Base-by-base conservation (phyloP, 2,888 invertebrate species). In the Gryllus longicercus region DNA sequence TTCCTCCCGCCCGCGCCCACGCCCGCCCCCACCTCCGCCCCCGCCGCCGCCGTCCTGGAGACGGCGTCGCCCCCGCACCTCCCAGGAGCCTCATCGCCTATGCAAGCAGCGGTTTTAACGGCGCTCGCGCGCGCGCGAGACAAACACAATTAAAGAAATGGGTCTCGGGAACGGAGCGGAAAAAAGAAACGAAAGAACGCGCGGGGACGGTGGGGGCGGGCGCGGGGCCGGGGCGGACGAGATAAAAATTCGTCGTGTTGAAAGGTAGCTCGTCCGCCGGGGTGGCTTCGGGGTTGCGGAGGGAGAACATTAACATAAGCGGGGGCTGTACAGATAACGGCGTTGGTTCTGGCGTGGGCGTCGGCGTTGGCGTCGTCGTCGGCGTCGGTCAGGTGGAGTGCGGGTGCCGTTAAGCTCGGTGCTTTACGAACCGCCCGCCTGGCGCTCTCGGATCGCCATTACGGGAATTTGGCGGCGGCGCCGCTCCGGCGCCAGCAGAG, bases 101-200 rank as follows among this genome's bases (percentile, higher is more conserved):
- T 63, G 63, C 63, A 63, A 63, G 63, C 63, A 63, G 63, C 63
- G 63, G 63, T 63, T 63, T 63, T 18, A 63, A 14, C 16, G 63
- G 16, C 63, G 16, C 63, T 8, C 4, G 18, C 63, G 63, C 63
- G 63, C n/a, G 63, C 63, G 63, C n/a, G 63, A 63, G 63, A 63
- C 63, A 63, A 63, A 63, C 63, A 63, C 63, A 63, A 63, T 63
- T 63, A 63, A 63, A 63, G 63, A 63, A 63, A 63, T 63, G 63
- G 63, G 63, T n/a, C n/a, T n/a, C 63, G 16, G 63, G 63, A 14
- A 14, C 38, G 63, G 14, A 63, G 63, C 63, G 63, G n/a, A n/a
- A 18, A 63, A 63, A 51, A 63, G n/a, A 16, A 63, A 63, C 16
- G 63, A 63, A n/a, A 63, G 63, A 63, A 63, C 4, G 63, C 63